Base-by-base conservation (phyloP, 2,797 vertebrate species). In the Mormyrus hasselquistii region DNA sequence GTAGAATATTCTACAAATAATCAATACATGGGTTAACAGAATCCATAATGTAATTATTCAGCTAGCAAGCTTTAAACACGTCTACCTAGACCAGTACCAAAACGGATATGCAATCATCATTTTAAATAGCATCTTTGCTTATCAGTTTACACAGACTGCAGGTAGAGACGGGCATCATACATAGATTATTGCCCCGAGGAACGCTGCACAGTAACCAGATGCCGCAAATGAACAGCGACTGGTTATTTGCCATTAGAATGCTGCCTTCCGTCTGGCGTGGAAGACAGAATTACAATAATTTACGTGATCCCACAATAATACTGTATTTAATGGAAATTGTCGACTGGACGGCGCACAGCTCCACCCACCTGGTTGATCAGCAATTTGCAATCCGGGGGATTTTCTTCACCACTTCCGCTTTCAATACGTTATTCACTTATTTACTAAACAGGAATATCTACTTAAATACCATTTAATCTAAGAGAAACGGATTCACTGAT, bases 321-420 rank as follows among this genome's bases (percentile, higher is more conserved):
- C 19, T 14, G 55, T 4, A 29, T 87, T 62, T 59, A 29, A 12
- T 22, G 14, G 62, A 88, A 65, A 89, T 76, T 34, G 84, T 52
- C 50, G 65, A 76, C 76, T 88, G 65, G 65, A 53, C 57, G 50
- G 52, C 88, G 65, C 65, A 12, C 62, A 57, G 90, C 90, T 83
- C 90, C 90, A 90, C 90, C 90, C 87, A 90, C 90, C 90, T 90
- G 88, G 84, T 83, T 62, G 55, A 87, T 89, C 90, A 86, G 88
- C 89, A 82, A 47, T 86, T 87, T 82, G 65, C 84, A 59, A 53
- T 91, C 90, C 90, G 88, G 88, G 88, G 69, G 85, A 89, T 83
- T 41, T 34, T 59, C 38, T 50, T 47, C 88, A 49, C 59, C 53
- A 91, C 90, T 90, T 91, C 90, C 90, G 89, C 52, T 57, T 73